Evolutionary conservation across 2,797 vertebrate species (phyloP), one percentile per base, ranked within the genome.

Genomic region (Knipowitschia caucasica): DNA sequence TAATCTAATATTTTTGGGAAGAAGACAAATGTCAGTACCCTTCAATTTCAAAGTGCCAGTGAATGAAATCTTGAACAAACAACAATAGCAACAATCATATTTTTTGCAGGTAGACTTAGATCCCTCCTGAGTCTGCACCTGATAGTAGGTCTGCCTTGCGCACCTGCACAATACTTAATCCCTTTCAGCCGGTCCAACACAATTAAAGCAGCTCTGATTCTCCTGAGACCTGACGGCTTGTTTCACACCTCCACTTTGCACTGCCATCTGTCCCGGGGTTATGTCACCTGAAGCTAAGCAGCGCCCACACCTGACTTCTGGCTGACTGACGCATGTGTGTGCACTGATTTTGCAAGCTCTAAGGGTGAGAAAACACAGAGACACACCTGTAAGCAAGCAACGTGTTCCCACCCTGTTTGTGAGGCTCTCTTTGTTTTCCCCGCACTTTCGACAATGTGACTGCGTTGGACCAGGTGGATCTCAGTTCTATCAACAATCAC

Each of bases 381-480:
- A 5, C 70, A 75, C 60, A 62, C 77, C 78, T 63, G 66, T 62
- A 1, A 59, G 15, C 25, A 35, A n/a, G 36, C 35, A 42, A 34
- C 7, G 39, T 8, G 52, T 70, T 60, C 43, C 51, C 64, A 49
- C 77, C 77, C 71, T 45, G 40, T 18, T 17, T 30, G 44, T 46
- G 27, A 31, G 27, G 5, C 10, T 1, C 2, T 31, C 45, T 31
- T 30, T 47, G 26, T 31, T 47, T 47, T 30, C 45, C 27, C 12
- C 10, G 12, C 20, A 17, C 26, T 46, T 18, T 9, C n/a, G 17
- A 17, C 15, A 46, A 17, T 4, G 9, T 46, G 15, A 46, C 61
- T 62, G 29, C 33, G 54, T 62, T 12, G 12, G 12, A 17, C 26
- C 3, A 30, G 24, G 18, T 8, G 17, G 27, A 27, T 45, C 9